Conservation (phyloP, 2,113 vertebrate genomes). For the Chrysemys picta region DNA sequence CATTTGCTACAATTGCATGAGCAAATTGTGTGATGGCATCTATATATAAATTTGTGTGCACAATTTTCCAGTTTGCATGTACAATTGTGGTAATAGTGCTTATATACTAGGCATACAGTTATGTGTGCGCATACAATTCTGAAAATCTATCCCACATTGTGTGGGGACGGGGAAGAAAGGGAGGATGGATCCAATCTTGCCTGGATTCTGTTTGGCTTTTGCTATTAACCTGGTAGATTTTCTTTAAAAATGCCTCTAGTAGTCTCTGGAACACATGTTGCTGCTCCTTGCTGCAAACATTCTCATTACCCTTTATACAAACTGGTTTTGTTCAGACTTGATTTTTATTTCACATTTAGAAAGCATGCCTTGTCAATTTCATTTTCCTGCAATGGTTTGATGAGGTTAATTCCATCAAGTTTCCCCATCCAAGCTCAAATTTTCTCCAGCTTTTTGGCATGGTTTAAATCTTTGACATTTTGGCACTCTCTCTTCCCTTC, state of each 20-base stretch:
- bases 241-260: background rate
- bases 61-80: background rate
- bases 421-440: background rate
- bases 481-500: background rate
- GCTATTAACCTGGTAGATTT: accelerated
- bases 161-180: too few relatives aligned
- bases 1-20: background rate
- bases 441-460: background rate
- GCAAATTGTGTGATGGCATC: background rate
- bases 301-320: constrained; percentile 41
- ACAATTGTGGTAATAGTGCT: background rate
- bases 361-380: background rate
- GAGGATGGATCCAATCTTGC: accelerated
- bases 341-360: constrained; percentile 35
- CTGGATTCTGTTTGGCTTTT: background rate
- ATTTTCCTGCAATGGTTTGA: constrained; percentile 15
- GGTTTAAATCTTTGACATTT: background rate
- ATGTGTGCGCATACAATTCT: background rate
- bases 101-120: background rate
- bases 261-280: background rate
- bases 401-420: background rate
- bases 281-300: constrained; percentile 2
- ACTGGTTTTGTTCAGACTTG: background rate
- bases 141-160: background rate
- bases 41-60: background rate